Conservation (phyloP, 2,888 invertebrate species). For the Trichopria drosophilae region DNA sequence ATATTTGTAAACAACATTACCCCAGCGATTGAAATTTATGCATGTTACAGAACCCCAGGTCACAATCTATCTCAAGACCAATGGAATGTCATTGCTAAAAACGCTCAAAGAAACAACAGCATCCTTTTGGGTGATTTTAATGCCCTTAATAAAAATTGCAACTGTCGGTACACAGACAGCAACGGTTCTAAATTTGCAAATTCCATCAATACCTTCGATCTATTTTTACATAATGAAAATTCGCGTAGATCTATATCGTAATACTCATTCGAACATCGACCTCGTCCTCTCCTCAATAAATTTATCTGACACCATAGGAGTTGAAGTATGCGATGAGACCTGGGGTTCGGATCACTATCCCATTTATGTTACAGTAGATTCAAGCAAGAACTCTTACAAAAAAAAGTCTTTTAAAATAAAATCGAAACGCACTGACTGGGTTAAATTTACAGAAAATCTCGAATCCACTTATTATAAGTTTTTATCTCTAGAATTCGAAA, state of each 20-base stretch:
- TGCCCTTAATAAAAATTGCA: slow-evolving; percentile 17
- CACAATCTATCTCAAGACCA: not conserved
- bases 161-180: slow-evolving; percentile 4
- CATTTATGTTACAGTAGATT: not conserved
- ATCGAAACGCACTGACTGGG: too few relatives aligned
- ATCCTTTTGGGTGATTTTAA: slow-evolving; percentile 17
- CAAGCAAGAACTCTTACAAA: too few relatives aligned
- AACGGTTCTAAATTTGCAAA: slow-evolving; percentile 12
- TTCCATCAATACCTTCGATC: slow-evolving; percentile 2
- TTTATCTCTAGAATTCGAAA: too few relatives aligned
- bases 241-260: not conserved
- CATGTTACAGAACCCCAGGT: slow-evolving; percentile 9
- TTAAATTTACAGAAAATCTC: too few relatives aligned
- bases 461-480: too few relatives aligned
- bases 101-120: not conserved
- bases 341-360: slow-evolving; percentile 12
- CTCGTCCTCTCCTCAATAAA: slow-evolving; percentile 13
- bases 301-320: slow-evolving; percentile 13
- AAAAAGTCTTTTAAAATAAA: too few relatives aligned
- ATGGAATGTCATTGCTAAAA: not conserved
- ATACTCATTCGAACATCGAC: slow-evolving; percentile 17
- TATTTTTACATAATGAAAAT: slow-evolving; percentile 15
- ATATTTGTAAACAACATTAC: not conserved
- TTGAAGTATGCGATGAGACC: slow-evolving; percentile 10
- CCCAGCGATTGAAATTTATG: not conserved